phyloP scores from a whole-genome alignment of 1,140 invertebrate species.

The Tachypleus tridentatus region DNA sequence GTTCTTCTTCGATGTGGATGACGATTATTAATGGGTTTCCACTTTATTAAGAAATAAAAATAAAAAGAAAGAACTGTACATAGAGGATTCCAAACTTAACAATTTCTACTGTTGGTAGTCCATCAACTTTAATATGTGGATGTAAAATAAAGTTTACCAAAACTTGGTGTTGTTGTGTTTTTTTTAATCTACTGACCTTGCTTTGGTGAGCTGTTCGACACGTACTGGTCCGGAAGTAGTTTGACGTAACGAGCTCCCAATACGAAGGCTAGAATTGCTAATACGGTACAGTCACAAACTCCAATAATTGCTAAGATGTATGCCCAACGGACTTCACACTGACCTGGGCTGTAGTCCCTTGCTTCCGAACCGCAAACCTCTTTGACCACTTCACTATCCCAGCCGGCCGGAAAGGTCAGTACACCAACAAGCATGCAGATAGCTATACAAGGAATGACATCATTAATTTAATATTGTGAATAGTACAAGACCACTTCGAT shows the following conservation, averaged over 20 bases:
- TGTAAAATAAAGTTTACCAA: no score
- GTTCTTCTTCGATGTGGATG: no score
- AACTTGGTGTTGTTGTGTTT: no score
- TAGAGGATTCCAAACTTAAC: no score
- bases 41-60: no score
- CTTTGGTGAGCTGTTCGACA: constrained; percentile 29
- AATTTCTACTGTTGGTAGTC: no score
- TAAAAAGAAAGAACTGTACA: no score
- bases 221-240: constrained; percentile 65
- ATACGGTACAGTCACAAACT: constrained; percentile 75
- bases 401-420: constrained; percentile 85
- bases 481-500: no score
- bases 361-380: constrained; percentile 73
- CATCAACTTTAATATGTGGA: neutral
- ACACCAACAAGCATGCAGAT: constrained; percentile 72
- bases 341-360: constrained; percentile 56
- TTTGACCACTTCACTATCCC: constrained; percentile 67
- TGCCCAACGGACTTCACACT: constrained; percentile 87
- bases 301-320: constrained; percentile 85
- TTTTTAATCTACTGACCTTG: neutral
- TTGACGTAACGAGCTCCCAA: constrained; percentile 76
- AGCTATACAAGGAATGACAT: constrained; percentile 40
- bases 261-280: constrained; percentile 85
- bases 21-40: no score
- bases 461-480: no score